Evolutionary conservation across 2,797 vertebrate genomes (phyloP).

Genomic region (Psittacula derbiana): DNA sequence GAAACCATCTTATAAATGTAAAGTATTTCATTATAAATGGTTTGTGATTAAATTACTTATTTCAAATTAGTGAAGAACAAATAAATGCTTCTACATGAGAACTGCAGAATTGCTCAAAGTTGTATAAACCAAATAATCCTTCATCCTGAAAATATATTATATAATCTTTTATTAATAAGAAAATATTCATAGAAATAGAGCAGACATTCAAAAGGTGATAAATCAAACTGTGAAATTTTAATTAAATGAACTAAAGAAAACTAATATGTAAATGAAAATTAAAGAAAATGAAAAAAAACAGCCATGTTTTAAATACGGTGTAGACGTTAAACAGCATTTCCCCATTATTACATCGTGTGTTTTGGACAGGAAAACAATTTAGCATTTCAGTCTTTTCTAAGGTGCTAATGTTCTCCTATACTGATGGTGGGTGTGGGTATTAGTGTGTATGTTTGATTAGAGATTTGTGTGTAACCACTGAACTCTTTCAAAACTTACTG

Average conservation of each 20-base stretch:
- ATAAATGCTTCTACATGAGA: background rate
- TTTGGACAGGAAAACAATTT: background rate
- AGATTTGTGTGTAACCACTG: background rate
- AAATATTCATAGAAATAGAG: background rate
- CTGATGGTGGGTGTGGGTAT: background rate
- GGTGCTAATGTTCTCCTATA: background rate
- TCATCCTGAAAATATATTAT: background rate
- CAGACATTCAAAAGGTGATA: background rate
- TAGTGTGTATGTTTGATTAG: background rate
- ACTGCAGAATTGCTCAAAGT: background rate
- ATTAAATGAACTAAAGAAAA: background rate
- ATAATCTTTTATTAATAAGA: background rate
- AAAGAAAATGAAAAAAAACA: background rate
- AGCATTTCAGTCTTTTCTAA: background rate
- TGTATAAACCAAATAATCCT: background rate
- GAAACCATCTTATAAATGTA: background rate
- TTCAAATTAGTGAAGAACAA: background rate
- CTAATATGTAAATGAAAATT: background rate
- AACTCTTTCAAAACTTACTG: background rate
- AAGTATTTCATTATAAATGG: background rate
- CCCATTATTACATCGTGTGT: background rate
- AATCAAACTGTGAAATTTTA: background rate
- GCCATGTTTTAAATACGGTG: accelerated
- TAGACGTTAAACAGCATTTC: background rate
- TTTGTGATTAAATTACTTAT: background rate